Evolutionary conservation across 2,888 invertebrate genomes (phyloP).

Genomic region (Drosophila mercatorum): DNA sequence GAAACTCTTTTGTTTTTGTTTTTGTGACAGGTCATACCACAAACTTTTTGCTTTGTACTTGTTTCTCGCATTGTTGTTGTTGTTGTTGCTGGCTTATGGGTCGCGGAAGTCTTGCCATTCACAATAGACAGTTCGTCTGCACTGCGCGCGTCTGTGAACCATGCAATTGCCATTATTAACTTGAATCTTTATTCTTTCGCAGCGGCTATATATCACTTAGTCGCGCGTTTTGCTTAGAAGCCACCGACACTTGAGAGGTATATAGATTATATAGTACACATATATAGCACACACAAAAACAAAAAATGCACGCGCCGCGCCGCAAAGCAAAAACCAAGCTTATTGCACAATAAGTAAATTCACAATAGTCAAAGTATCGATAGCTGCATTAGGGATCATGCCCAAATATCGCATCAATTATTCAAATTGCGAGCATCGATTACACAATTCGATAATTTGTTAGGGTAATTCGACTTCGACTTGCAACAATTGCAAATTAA

Average conservation of each 20-base stretch:
- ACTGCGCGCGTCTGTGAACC: constrained; percentile 39
- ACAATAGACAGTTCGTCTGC: constrained; percentile 30
- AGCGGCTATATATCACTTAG: background rate
- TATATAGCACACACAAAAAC: no score
- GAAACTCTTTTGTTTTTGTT: constrained; percentile 37
- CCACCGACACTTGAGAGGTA: background rate
- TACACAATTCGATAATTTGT: background rate
- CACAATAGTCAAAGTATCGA: constrained; percentile 6
- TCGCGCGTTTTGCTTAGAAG: background rate
- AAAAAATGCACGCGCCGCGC: no score
- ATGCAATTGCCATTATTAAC: constrained; percentile 45
- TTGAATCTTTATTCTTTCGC: constrained; percentile 22
- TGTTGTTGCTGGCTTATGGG: constrained; percentile 26
- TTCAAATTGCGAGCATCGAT: background rate
- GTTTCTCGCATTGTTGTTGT: constrained; percentile 16
- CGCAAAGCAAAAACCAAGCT: background rate
- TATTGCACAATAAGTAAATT: background rate
- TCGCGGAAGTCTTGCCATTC: constrained; percentile 47
- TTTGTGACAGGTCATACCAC: constrained; percentile 65
- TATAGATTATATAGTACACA: no score
- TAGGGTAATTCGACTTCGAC: constrained; percentile 20
- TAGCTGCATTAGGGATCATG: background rate
- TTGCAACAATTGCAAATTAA: constrained; percentile 3
- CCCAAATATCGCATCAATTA: background rate
- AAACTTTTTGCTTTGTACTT: constrained; percentile 18